Evolutionary conservation across 2,888 invertebrate species (phyloP), one percentile per base, ranked within the genome.

Genomic region (Lordiphosa andalusiaca): DNA sequence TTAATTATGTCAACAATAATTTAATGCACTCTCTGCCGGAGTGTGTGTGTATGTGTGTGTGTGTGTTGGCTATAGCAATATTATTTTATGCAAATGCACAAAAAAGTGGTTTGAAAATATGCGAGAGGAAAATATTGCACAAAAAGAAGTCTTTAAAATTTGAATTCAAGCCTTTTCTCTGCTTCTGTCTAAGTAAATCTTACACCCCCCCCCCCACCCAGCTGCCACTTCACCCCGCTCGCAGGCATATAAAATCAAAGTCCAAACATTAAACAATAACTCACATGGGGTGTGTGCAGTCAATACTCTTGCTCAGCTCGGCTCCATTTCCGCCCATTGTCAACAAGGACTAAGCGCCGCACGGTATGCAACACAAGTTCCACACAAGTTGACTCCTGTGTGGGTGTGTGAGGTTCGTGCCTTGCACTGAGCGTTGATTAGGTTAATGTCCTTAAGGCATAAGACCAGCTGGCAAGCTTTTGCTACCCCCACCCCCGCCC

Each of bases 401-500:
- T n/a, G 39, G 35, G 37, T 42, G 55, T 51, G 47, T 40, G 19
- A 23, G 35, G 49, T 39, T 51, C 41, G 42, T 41, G 52, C 41
- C 46, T 19, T 40, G 71, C 73, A 69, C 67, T 37, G 68, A 54
- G 68, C 71, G 67, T 80, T 78, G 77, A 78, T 78, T 78, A 78
- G 81, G 77, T 80, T 78, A 80, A 78, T 78, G 77, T 76, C 77
- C 77, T 78, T 69, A 70, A 72, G 70, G 72, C 69, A 72, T 67
- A 77, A 69, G 71, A 54, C 61, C 66, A 71, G 67, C 55, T 53
- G 53, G 65, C 65, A 49, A 19, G 53, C 52, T 36, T 38, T 25
- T 42, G 48, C 41, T 38, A 42, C 33, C 37, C 25, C 21, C 49
- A 2, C 19, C 19, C 19, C 19, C 19, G 3, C 19, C 54, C 37